Conservation (phyloP, 2,888 invertebrate species). For the Drosophila leonis region DNA sequence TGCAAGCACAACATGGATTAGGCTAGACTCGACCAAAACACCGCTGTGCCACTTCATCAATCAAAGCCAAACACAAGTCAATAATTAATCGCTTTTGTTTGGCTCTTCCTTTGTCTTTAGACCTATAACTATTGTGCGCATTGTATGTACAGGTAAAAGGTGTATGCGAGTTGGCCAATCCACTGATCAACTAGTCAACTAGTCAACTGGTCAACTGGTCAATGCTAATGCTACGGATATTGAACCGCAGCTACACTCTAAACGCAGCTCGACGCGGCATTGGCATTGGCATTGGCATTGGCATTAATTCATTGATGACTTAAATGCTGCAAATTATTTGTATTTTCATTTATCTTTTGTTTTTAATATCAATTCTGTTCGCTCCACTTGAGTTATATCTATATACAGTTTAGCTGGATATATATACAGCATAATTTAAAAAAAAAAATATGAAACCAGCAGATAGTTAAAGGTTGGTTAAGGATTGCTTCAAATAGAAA, state of each 20-base stretch:
- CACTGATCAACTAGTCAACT: background rate
- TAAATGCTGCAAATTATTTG: constrained; percentile 52
- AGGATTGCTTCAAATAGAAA: constrained; percentile 12
- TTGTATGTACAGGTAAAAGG: constrained; percentile 44
- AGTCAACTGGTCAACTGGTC: constrained; percentile 11
- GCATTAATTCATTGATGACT: constrained; percentile 79
- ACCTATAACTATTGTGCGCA: constrained; percentile 28
- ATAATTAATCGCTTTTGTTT: constrained; percentile 64
- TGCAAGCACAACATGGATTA: constrained; percentile 78
- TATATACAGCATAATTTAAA: constrained; percentile 50
- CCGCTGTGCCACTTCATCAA: constrained; percentile 32
- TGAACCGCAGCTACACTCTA: constrained; percentile 50
- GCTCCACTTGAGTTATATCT: constrained; percentile 25
- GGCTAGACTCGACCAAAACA: constrained; percentile 16
- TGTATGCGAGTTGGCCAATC: constrained; percentile 34
- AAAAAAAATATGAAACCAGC: background rate
- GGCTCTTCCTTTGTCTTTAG: constrained; percentile 35
- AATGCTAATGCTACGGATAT: constrained; percentile 60
- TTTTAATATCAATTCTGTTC: background rate
- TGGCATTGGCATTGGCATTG: constrained; percentile 78
- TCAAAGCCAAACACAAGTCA: constrained; percentile 28
- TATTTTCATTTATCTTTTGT: too few species aligned
- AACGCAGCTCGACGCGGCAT: constrained; percentile 18
- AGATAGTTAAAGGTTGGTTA: constrained; percentile 3
- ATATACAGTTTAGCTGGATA: constrained; percentile 34